Evolutionary conservation across 2,797 vertebrate species (phyloP), one percentile per base, ranked within the genome.

Genomic region (Spatula clypeata): DNA sequence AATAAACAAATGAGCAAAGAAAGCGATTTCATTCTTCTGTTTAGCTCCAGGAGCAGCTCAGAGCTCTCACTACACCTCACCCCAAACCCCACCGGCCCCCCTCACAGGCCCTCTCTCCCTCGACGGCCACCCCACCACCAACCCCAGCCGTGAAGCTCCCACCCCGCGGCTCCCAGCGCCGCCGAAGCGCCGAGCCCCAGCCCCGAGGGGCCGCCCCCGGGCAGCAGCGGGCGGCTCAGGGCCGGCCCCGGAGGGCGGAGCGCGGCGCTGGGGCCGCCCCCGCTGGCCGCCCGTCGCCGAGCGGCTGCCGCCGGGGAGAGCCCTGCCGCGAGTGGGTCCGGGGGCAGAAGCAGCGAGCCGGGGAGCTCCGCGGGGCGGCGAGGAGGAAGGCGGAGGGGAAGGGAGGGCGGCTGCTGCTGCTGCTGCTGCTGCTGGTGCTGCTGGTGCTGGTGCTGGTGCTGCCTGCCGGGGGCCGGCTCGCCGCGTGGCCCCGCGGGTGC

Each of bases 281-380:
- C 58, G 38, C 44, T 65, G 55, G 45, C 66, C 32, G 60, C 42
- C 64, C 6, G 87, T 21, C 54, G 24, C 34, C 49, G 3, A 1
- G 70, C 72, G 13, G 92, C 88, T 60, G 80, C 13, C 38, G 57
- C 36, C 40, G 40, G 40, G 58, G 5, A 69, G 61, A 80, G 92
- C 54, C 45, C 13, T 94, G 54, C 71, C n/a, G 94, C 92, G 93
- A 96, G 96, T 95, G 94, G 86, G 31, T 23, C 18, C 11, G 23
- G 23, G 79, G 89, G 21, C 13, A 20, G 6, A 49, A 23, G 23
- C 23, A 26, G 47, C 47, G 47, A 49, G 47, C 13, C 23, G 7
- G 47, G 21, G 17, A 14, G 12, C 32, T 53, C 16, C 18, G 4
- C 13, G 34, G 21, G 45, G 14, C 18, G 16, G n/a, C 32, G 62